Percentiles rank a stretch among this genome's conserved stretches.
These are phyloP conservation scores for Python bivittatus DNA, from an alignment of 2,113 vertebrate species.

Conservation along the genomic window DNA sequence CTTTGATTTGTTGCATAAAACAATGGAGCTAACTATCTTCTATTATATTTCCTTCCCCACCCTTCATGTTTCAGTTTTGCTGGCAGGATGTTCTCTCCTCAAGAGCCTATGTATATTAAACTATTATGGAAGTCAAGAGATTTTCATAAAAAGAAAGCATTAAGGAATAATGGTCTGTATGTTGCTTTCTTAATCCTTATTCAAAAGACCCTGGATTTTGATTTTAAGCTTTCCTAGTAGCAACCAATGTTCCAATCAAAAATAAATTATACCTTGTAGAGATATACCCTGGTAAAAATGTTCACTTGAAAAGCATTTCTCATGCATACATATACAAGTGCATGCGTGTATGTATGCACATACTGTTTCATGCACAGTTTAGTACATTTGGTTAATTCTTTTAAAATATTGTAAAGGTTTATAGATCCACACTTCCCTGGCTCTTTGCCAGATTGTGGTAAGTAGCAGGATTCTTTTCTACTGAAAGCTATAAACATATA, in stretches of 20 bases:
- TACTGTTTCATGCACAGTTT: neutral
- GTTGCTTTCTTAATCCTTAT: neutral
- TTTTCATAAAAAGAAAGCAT: slow-evolving; percentile 26
- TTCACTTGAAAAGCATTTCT: neutral
- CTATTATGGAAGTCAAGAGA: slow-evolving; percentile 10
- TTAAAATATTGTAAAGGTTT: neutral
- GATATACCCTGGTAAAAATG: neutral
- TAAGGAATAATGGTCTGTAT: neutral
- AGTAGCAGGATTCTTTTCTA: neutral
- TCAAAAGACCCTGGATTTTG: neutral
- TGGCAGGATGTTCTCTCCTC: slow-evolving; percentile 12
- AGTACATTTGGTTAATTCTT: neutral
- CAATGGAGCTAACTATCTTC: slow-evolving; percentile 23
- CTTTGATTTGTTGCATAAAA: slow-evolving; percentile 27
- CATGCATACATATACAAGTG: neutral
- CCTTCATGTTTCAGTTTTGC: slow-evolving; percentile 20
- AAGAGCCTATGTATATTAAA: slow-evolving; percentile 9
- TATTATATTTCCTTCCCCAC: neutral
- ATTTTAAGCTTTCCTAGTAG: neutral
- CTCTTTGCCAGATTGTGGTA: slow-evolving; percentile 14
- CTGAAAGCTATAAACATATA: slow-evolving; percentile 27
- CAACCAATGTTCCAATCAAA: neutral
- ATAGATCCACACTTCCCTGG: neutral
- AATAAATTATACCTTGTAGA: slow-evolving; percentile 27
- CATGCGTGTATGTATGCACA: neutral